phyloP scores from a whole-genome alignment of 2,797 vertebrate genomes.

The Scleropages formosus region DNA sequence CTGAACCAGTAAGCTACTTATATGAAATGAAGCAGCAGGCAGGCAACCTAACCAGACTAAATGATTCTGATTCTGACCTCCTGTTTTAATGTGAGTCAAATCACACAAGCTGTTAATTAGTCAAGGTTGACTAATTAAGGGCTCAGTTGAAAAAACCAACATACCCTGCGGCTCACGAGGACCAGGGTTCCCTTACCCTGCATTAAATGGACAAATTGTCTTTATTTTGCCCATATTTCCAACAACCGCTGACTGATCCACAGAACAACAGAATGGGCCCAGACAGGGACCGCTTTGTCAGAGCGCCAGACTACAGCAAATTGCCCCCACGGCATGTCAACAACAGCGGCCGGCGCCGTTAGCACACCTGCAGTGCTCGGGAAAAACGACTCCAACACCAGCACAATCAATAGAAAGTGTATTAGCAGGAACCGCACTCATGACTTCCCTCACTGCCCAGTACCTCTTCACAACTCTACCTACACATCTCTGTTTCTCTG shows the following conservation, averaged over 20 bases:
- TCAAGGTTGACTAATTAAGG: too few relatives aligned
- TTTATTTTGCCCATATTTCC: not conserved
- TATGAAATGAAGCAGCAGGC: too few relatives aligned
- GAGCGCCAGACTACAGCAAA: constrained; percentile 25
- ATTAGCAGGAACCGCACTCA: constrained; percentile 61
- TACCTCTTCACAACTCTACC: constrained; percentile 53
- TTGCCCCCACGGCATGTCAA: constrained; percentile 34
- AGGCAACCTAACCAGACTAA: too few relatives aligned
- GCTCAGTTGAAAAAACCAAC: not conserved
- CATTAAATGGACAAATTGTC: not conserved
- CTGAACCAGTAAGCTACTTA: too few relatives aligned
- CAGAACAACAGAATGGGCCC: not conserved
- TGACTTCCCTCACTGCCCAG: constrained; percentile 65
- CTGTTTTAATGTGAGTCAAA: too few relatives aligned
- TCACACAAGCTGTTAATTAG: too few relatives aligned
- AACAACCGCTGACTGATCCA: not conserved
- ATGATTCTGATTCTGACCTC: too few relatives aligned
- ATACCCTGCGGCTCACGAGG: not conserved
- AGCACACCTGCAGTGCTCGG: constrained; percentile 37
- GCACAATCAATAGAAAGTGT: constrained; percentile 71
- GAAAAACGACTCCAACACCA: constrained; percentile 61
- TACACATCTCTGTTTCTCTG: constrained; percentile 51
- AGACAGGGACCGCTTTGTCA: not conserved
- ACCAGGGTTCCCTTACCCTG: too few relatives aligned
- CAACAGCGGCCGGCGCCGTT: constrained; percentile 45